Base-by-base conservation (phyloP, 2,888 invertebrate species). In the Drosophila neutralis region DNA sequence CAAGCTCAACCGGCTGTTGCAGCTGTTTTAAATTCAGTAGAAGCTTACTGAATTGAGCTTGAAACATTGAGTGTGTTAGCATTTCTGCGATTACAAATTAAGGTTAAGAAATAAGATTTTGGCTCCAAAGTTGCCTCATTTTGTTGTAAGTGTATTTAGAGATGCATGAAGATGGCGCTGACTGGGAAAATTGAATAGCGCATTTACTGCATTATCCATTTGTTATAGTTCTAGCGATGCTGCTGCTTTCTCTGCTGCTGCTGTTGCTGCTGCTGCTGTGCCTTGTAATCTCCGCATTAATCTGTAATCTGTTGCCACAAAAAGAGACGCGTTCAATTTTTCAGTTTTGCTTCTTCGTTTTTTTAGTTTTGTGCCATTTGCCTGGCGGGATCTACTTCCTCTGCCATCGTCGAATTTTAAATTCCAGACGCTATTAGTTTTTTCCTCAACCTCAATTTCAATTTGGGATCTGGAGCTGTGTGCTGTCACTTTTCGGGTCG, bases 211-310 rank as follows among this genome's bases (percentile, higher is more conserved):
- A 82, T 78, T 83, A 83, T 64, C 82, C 84, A 81, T 83, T 87
- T 78, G 83, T 76, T 80, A 78, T 69, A 71, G 68, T 66, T 67
- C 63, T 31, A n/a, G 6, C 24, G 35, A 36, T 54, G 35, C 21
- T 27, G 36, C 36, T 21, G 53, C 54, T 80, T 31, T 31, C 2
- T 8, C 31, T 2, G 62, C 40, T 66, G 42, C 33, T 38, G 64
- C 58, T 38, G 64, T 54, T 29, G 6, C 6, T 7, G 27, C 48
- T 64, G 33, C 33, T 6, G 27, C 40, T 66, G 36, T 27, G 52
- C 68, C 70, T 84, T 82, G 86, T 83, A 83, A 82, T 82, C 87
- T 77, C 67, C 73, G 81, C 83, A 86, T 84, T 83, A 84, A 75
- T 45, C 45, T 76, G 66, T 88, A 89, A 89, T 82, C 87, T 80